Conservation (phyloP, 1,140 invertebrate species). For the Euura saliciscinereae region DNA sequence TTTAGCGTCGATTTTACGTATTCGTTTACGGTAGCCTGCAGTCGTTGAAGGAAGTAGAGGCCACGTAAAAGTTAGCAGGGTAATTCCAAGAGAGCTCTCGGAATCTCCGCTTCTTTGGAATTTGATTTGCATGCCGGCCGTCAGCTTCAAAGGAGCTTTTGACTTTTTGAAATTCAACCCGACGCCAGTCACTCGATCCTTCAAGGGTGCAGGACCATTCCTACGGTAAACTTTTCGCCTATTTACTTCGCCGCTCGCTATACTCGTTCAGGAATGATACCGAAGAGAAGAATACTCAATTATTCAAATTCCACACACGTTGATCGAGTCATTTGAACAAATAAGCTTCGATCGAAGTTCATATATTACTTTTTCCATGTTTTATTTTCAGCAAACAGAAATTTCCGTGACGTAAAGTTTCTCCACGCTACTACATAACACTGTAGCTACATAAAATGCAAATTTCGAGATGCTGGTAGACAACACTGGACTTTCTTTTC, state of each 20-base stretch:
- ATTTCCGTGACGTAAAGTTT: too few relatives aligned
- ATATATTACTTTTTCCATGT: too few relatives aligned
- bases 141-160: conserved; percentile 29
- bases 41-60: neutral
- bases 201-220: neutral
- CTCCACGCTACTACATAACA: too few relatives aligned
- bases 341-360: too few relatives aligned
- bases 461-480: neutral
- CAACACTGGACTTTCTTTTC: neutral
- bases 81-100: conserved; percentile 10
- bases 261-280: too few relatives aligned
- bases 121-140: conserved; percentile 29
- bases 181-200: neutral
- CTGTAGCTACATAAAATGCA: neutral
- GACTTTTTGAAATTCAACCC: conserved; percentile 28
- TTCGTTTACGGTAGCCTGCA: too few relatives aligned
- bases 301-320: too few relatives aligned
- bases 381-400: too few relatives aligned
- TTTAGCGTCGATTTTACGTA: too few relatives aligned
- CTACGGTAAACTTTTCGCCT: neutral
- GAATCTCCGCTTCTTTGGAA: conserved; percentile 17
- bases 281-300: too few relatives aligned
- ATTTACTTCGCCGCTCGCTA: too few relatives aligned
- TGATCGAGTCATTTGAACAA: too few relatives aligned
- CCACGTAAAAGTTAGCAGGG: conserved; percentile 21